Evolutionary conservation across 1,140 invertebrate genomes (phyloP), one percentile per base, ranked within the genome.

Genomic region (Harpegnathos saltator): DNA sequence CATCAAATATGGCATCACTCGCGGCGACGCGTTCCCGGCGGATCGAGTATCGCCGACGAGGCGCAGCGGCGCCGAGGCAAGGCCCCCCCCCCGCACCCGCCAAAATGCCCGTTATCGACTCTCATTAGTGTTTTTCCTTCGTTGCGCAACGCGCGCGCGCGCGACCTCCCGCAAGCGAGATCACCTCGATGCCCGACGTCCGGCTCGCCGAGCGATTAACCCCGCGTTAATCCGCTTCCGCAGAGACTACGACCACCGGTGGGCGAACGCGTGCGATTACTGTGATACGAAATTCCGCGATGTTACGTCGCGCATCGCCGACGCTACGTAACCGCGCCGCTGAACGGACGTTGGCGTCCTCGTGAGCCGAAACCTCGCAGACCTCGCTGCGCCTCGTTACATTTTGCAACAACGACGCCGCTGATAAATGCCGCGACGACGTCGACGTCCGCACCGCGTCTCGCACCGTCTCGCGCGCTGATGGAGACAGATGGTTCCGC

Each of bases 221-320:
- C 17, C 52, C 29, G 48, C 29, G 33, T 71, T 58, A 80, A 71
- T 59, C 68, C n/a, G 54, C 19, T 52, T 68, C n/a, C 19, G 33
- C 15, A 71, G 33, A 80, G 24, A 44, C n/a, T n/a, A 69, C 71
- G 9, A 14, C 33, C 44, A 33, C 29, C 29, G 26, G 52, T 26
- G 22, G 44, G 65, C 29, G 17, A 44, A 33, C 3, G 38, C 58
- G 19, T 61, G 71, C 33, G 7, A 59, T 69, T 59, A 59, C 24
- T 58, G 33, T 14, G n/a, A 71, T 78, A 22, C 33, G 14, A 71
- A 19, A 80, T 80, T 58, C 71, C 69, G 58, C 44, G 17, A 33
- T 58, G 69, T 80, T 59, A 80, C 3, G 17, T 19, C n/a, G 69
- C 29, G 29, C 5, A 33, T 33, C 29, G 29, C 29, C 1, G 29